These are phyloP conservation scores for Conger conger DNA, from an alignment of 2,113 vertebrate species.

Conservation along the genomic window DNA sequence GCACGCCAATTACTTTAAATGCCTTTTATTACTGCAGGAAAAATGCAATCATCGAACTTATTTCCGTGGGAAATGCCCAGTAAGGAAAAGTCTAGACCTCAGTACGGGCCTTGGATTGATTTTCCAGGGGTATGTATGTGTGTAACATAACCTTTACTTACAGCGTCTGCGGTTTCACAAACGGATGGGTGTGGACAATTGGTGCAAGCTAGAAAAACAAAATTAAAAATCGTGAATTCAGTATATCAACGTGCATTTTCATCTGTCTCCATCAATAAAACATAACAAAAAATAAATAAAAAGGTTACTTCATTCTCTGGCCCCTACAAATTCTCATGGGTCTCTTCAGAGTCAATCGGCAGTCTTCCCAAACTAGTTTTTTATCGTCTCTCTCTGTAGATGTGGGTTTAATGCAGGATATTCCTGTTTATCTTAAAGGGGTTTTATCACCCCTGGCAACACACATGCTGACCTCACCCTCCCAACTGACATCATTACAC, in stretches of 20 bases:
- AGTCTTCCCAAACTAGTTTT: neutral
- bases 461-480: slow-evolving; percentile 64
- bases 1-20: neutral
- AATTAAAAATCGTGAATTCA: neutral
- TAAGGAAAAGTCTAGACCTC: neutral
- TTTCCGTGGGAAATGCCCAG: neutral
- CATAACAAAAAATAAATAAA: neutral
- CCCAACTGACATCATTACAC: slow-evolving; percentile 66
- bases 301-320: neutral
- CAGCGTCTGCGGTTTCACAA: neutral
- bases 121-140: neutral
- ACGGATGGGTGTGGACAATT: neutral
- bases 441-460: slow-evolving; percentile 62
- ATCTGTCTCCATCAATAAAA: neutral
- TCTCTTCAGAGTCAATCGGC: neutral
- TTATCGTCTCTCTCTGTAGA: neutral
- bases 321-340: neutral
- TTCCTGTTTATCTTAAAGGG: slow-evolving; percentile 70
- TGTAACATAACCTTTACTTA: neutral
- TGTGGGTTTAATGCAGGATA: neutral
- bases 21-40: neutral
- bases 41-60: neutral
- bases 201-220: neutral
- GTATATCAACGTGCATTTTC: neutral
- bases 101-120: neutral